phyloP scores from a whole-genome alignment of 2,888 invertebrate species.

The Agonopterix heracliana region DNA sequence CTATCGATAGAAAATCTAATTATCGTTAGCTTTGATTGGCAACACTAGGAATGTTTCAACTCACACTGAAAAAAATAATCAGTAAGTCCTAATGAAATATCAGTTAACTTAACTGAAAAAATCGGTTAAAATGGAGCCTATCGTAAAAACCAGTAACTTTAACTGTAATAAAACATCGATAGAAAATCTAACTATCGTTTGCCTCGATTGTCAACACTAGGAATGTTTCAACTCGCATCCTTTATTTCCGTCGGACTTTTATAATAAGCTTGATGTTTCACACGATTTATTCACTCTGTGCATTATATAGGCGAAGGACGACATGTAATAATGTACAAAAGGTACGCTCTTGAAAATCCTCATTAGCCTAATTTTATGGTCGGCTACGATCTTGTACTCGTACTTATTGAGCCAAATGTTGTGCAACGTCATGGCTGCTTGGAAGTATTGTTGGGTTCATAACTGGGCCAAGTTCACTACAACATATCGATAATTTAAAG shows the following conservation, averaged over 20 bases:
- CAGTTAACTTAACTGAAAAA: too few relatives aligned
- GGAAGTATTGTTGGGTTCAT: constrained; percentile 43
- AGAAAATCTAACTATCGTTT: too few relatives aligned
- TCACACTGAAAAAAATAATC: too few relatives aligned
- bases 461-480: constrained; percentile 59
- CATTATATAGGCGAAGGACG: constrained; percentile 22
- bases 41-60: too few relatives aligned
- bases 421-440: constrained; percentile 57
- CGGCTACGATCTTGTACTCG: constrained; percentile 20
- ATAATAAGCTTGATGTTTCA: constrained; percentile 4
- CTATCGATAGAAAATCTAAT: too few relatives aligned
- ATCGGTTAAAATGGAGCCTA: too few relatives aligned
- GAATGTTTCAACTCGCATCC: neutral
- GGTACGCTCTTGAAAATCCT: constrained; percentile 25
- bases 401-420: constrained; percentile 36
- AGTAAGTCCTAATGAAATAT: too few relatives aligned
- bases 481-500: constrained; percentile 9
- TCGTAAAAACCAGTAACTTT: too few relatives aligned
- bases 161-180: too few relatives aligned
- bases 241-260: neutral
- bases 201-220: too few relatives aligned
- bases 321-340: constrained; percentile 18
- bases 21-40: too few relatives aligned
- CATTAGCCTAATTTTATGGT: constrained; percentile 39
- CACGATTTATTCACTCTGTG: constrained; percentile 3